Conservation (phyloP, 1,140 invertebrate species). For the Mercenaria mercenaria region DNA sequence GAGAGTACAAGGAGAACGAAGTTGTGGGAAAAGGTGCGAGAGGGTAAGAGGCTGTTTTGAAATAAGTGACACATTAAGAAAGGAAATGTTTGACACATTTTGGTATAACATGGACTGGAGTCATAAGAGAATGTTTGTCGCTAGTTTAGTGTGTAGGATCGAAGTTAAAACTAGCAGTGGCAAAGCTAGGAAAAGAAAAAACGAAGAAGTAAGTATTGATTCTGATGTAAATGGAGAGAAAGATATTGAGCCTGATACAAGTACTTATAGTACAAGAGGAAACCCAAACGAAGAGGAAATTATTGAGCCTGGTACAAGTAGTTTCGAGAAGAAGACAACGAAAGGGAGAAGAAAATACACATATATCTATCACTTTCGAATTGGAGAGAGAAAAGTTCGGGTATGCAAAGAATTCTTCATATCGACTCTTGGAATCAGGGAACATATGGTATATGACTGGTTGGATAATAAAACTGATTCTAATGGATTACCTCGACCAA, state of each 20-base stretch:
- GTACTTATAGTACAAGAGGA: too few species aligned
- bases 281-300: neutral
- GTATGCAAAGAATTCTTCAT: conserved; percentile 30
- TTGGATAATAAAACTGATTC: neutral
- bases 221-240: too few species aligned
- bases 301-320: neutral
- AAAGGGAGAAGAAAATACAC: conserved; percentile 40
- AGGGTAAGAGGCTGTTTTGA: neutral
- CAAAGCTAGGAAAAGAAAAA: neutral
- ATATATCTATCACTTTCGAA: conserved; percentile 7
- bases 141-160: neutral
- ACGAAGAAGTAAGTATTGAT: neutral
- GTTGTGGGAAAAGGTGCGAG: neutral
- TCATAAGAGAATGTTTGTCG: neutral
- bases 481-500: neutral
- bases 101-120: neutral
- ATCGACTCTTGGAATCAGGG: neutral
- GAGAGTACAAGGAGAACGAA: neutral
- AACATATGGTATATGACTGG: conserved; percentile 8
- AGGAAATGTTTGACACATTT: neutral
- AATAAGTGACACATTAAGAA: conserved; percentile 5
- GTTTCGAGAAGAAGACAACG: neutral
- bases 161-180: neutral
- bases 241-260: too few species aligned
- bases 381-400: neutral